Conservation (phyloP, 2,888 invertebrate species). For the Xestia rhomboidea region DNA sequence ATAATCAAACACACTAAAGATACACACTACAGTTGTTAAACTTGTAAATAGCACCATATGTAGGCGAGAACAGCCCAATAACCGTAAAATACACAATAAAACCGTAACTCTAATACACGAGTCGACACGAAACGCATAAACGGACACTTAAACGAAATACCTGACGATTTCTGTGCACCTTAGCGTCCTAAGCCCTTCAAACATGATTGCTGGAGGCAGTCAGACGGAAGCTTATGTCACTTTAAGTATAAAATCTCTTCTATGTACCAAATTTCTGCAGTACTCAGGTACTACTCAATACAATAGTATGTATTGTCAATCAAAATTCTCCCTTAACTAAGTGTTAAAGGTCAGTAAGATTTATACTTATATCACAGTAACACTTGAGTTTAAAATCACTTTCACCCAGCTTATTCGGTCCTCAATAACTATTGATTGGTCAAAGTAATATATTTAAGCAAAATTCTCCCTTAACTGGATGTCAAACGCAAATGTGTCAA, state of each 20-base stretch:
- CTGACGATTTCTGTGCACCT: slow-evolving; percentile 72
- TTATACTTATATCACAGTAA: slow-evolving; percentile 19
- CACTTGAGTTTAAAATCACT: slow-evolving; percentile 13
- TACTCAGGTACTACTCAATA: neutral
- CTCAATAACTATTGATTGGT: neutral
- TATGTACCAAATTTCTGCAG: neutral
- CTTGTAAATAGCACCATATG: slow-evolving; percentile 44
- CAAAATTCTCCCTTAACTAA: neutral
- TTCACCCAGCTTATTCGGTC: neutral
- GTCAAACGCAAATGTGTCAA: neutral
- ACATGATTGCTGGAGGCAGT: slow-evolving; percentile 67
- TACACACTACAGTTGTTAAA: slow-evolving; percentile 32
- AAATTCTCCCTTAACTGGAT: neutral
- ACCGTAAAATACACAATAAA: slow-evolving; percentile 50
- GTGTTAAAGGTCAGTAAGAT: neutral
- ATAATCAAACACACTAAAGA: slow-evolving; percentile 18
- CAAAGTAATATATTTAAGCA: neutral
- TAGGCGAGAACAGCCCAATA: slow-evolving; percentile 39
- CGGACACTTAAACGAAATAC: slow-evolving; percentile 59
- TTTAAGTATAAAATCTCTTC: neutral
- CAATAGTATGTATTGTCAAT: neutral
- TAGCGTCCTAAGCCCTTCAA: slow-evolving; percentile 73
- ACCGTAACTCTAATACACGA: slow-evolving; percentile 24
- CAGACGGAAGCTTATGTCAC: slow-evolving; percentile 18
- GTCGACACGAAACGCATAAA: slow-evolving; percentile 7